Percentiles rank a stretch among this genome's conserved stretches.
phyloP scores from a whole-genome alignment of 1,140 invertebrate species.

The Drosophila azteca region DNA sequence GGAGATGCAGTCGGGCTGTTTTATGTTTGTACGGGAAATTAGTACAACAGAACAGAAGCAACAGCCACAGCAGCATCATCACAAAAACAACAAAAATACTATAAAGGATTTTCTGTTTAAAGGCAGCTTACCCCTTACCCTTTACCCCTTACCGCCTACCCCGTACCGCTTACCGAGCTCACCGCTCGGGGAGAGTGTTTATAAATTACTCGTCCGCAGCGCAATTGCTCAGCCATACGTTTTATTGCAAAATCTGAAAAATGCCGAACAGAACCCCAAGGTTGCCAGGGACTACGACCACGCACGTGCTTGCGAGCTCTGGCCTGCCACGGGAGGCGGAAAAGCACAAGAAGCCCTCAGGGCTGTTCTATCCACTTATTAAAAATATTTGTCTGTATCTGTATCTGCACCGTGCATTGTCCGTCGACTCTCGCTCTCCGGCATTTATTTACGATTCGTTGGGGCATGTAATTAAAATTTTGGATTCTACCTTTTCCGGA shows the following conservation, averaged over 20 bases:
- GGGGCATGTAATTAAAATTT: constrained; percentile 72
- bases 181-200: constrained; percentile 29
- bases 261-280: constrained; percentile 18
- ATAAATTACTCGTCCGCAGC: constrained; percentile 72
- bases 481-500: constrained; percentile 39
- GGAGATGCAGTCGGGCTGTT: constrained; percentile 44
- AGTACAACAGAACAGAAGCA: constrained; percentile 36
- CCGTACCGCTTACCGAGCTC: neutral
- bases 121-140: neutral
- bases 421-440: constrained; percentile 32
- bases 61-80: constrained; percentile 20
- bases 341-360: neutral
- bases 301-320: constrained; percentile 44
- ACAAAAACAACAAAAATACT: constrained; percentile 8
- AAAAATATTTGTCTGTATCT: constrained; percentile 71
- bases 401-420: constrained; percentile 53
- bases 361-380: constrained; percentile 54
- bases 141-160: no score
- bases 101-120: constrained; percentile 44
- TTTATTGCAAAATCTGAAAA: constrained; percentile 73
- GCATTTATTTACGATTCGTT: constrained; percentile 63
- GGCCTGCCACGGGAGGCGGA: neutral
- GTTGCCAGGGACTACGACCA: constrained; percentile 50
- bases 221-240: constrained; percentile 68
- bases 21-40: constrained; percentile 71